Conservation (phyloP, 2,113 vertebrate genomes). For the Microcebus lehilahytsara region DNA sequence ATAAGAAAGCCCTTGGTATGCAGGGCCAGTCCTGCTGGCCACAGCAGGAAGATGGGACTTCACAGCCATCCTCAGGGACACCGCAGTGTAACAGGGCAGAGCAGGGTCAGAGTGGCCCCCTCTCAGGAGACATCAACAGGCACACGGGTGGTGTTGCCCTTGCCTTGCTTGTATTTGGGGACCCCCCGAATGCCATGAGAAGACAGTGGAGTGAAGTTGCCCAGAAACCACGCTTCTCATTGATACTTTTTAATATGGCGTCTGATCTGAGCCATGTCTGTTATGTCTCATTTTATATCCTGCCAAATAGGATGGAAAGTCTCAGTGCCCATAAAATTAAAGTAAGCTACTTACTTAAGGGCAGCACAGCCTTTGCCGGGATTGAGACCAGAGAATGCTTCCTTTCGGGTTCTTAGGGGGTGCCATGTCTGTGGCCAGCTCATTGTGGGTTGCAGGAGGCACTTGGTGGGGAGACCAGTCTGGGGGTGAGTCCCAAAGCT, state of each 20-base stretch:
- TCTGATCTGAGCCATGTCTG: background rate
- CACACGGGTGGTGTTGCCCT: rapidly evolving
- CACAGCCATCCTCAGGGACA: background rate
- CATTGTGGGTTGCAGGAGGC: background rate
- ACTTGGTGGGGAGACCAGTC: background rate
- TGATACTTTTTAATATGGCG: background rate
- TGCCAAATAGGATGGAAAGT: background rate
- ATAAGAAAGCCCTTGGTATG: background rate
- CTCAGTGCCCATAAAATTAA: background rate
- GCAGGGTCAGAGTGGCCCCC: background rate
- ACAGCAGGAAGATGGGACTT: background rate
- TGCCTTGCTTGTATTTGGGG: background rate
- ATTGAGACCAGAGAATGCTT: background rate
- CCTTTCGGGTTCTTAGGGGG: rapidly evolving
- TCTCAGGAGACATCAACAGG: background rate
- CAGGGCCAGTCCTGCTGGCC: background rate
- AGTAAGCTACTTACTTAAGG: background rate
- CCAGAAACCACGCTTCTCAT: background rate
- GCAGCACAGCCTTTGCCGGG: background rate
- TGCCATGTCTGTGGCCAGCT: rapidly evolving
- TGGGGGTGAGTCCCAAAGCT: background rate
- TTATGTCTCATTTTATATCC: background rate
- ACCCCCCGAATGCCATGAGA: rapidly evolving
- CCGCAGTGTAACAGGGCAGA: rapidly evolving
- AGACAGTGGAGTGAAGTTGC: background rate